phyloP scores from a whole-genome alignment of 1,140 invertebrate species.

The Bombus polaris region DNA sequence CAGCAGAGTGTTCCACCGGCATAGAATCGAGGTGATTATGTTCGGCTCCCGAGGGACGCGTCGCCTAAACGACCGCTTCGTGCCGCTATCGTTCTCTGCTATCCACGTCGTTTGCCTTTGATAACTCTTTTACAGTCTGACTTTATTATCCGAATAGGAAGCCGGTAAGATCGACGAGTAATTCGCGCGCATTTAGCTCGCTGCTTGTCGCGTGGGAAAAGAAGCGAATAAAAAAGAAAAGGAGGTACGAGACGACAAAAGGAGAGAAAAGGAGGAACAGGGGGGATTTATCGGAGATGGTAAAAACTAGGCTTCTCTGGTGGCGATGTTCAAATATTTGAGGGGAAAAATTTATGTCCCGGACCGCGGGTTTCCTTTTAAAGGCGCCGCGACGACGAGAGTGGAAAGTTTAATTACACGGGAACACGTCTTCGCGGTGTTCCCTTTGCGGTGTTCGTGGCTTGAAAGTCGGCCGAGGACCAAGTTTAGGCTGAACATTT shows the following conservation, averaged over 20 bases:
- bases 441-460: background rate
- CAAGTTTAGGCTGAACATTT: background rate
- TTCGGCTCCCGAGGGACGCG: constrained; percentile 17
- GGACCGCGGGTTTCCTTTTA: constrained; percentile 1
- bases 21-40: constrained; percentile 23
- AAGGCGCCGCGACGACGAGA: background rate
- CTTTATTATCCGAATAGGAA: background rate
- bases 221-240: background rate
- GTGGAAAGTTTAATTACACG: constrained; percentile 15
- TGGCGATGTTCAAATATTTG: constrained; percentile 61
- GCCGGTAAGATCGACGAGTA: background rate
- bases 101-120: constrained; percentile 13
- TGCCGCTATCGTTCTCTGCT: background rate
- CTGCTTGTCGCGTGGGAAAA: too few species aligned
- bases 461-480: background rate
- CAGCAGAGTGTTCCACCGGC: background rate
- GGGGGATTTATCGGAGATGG: background rate
- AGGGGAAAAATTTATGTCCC: constrained; percentile 41
- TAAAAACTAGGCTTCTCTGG: constrained; percentile 23
- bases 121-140: constrained; percentile 37
- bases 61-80: constrained; percentile 22
- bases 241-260: background rate
- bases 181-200: background rate
- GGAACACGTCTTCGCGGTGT: background rate
- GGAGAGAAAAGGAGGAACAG: background rate